Evolutionary conservation across 2,888 invertebrate genomes (phyloP), one percentile per base, ranked within the genome.

Genomic region (Nomada ruficornis): DNA sequence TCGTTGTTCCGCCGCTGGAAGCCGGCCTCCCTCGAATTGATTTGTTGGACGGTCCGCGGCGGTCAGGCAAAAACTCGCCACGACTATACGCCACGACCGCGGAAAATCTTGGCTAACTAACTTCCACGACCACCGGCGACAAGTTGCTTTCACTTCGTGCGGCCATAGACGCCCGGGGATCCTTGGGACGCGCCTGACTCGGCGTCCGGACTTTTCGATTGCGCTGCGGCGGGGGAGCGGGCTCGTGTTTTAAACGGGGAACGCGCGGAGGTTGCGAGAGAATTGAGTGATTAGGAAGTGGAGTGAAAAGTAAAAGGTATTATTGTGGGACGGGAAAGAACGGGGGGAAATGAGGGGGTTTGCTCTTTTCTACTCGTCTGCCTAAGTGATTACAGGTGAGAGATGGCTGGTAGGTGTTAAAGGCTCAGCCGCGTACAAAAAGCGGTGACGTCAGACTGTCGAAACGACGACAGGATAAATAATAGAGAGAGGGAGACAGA

Each of bases 1-100:
- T 83, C 82, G 83, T 70, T 82, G 79, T 72, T 69, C 80, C 81
- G 65, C 67, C 79, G 80, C 57, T 72, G 70, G 79, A 71, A 74
- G 68, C 69, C 75, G 54, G 55, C 20, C 18, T 50, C 73, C 57
- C 52, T 75, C 82, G 80, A 75, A 75, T 80, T 80, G 80, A 80
- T 82, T 80, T 82, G 74, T 80, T 75, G 81, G 65, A 70, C 81
- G 79, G 47, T 54, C 50, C 74, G 55, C 55, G 42, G 47, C n/a
- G 18, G 11, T 2, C 20, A 13, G 13, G 63, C 75, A 82, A 82
- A 82, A 82, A 75, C 79, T 71, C 72, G 71, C 60, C 57, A 44
- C 29, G 52, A 47, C 55, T 50, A 36, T 36, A 36, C 59, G 65
- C 54, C 50, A 44, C 23, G 20, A 54, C 69, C 79, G 75, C 71